Evolutionary conservation across 2,888 invertebrate species (phyloP), one percentile per base, ranked within the genome.

Genomic region (Apantesis nais): DNA sequence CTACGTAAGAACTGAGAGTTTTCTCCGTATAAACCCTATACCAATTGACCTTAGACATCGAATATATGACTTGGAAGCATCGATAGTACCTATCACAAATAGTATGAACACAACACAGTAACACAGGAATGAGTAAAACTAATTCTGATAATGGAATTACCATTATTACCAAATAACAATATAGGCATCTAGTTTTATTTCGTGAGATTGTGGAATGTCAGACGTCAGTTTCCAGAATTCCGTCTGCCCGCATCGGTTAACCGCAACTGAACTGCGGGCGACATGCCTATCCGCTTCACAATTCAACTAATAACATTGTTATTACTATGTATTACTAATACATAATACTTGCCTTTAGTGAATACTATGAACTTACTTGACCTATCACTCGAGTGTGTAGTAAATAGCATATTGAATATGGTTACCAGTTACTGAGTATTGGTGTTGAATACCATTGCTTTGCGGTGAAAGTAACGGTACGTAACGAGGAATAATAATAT

Each of bases 171-270:
- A 63, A 63, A 63, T 55, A 4, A 4, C 34, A 60, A 31, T 65
- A 31, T 52, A 52, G 52, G 55, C 58, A 58, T 29, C 2, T 70
- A 73, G 72, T 74, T 71, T 65, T 63, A 78, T 77, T 79, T 77
- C 67, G 74, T 72, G 41, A 78, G 79, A 73, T 83, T 81, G 71
- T 77, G 76, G 77, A 80, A 77, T 70, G 78, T 83, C 81, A 79
- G 75, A 80, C 79, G 85, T 83, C 79, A 76, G 82, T 79, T 81
- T 80, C 79, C 81, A 83, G 85, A 82, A 89, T 87, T 86, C 86
- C 84, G 75, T 84, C 84, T 71, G 78, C 92, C 92, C 90, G 92
- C 89, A 92, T 92, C 86, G 92, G 92, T 88, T 88, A 90, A 91
- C 92, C 91, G 77, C 92, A 90, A 81, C 81, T 83, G 84, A 85